These are phyloP conservation scores for Colletes latitarsis DNA, from an alignment of 1,140 invertebrate genomes.

Conservation along the genomic window DNA sequence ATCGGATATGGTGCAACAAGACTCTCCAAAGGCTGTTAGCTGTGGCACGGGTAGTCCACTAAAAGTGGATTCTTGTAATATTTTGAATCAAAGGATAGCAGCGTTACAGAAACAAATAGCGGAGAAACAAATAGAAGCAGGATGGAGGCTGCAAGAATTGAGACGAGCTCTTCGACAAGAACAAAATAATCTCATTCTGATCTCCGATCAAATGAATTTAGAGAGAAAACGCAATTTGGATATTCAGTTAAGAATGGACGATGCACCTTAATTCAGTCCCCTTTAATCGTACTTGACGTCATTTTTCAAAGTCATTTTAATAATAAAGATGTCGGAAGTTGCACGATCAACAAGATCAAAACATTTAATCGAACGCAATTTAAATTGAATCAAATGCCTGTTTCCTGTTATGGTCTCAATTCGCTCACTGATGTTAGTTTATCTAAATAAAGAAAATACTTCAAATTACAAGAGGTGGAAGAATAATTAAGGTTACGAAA, in stretches of 20 bases:
- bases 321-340: background rate
- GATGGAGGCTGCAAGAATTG: slow-evolving; percentile 66
- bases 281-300: background rate
- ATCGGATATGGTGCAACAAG: slow-evolving; percentile 64
- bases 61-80: slow-evolving; percentile 52
- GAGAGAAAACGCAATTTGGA: slow-evolving; percentile 68
- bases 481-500: no score
- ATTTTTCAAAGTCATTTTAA: background rate
- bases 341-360: background rate
- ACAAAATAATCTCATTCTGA: slow-evolving; percentile 64
- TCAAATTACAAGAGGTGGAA: no score
- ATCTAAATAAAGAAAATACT: background rate
- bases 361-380: background rate
- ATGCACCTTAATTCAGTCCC: slow-evolving; percentile 10
- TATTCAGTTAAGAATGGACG: slow-evolving; percentile 58
- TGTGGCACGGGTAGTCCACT: slow-evolving; percentile 13
- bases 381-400: background rate
- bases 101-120: slow-evolving; percentile 73
- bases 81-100: slow-evolving; percentile 68
- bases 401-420: background rate
- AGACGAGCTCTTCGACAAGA: slow-evolving; percentile 59
- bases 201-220: slow-evolving; percentile 68
- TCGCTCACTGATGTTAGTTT: slow-evolving; percentile 4
- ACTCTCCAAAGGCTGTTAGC: slow-evolving; percentile 26
- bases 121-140: slow-evolving; percentile 68